Evolutionary conservation across 2,888 invertebrate genomes (phyloP), one percentile per base, ranked within the genome.

Genomic region (Gastrophysa polygoni): DNA sequence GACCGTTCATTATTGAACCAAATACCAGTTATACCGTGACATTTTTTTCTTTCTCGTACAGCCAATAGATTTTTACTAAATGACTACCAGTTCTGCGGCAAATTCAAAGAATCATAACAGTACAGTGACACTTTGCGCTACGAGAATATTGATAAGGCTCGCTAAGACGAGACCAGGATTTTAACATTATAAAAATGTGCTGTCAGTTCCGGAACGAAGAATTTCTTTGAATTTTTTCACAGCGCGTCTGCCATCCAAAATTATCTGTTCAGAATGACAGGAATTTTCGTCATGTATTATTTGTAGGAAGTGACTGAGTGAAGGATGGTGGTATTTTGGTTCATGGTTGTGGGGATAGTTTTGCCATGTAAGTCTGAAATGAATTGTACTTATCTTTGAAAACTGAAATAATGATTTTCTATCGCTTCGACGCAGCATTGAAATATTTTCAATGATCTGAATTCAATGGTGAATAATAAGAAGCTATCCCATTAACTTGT

Each of bases 101-200:
- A 17, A 59, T 46, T 57, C 50, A 52, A 63, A 54, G 64, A 64
- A 62, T 59, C 55, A 44, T 64, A 67, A 67, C 62, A 57, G 64
- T 63, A 64, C 60, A 16, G 51, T 57, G 61, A n/a, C 57, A 58
- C 38, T 62, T 50, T 50, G 47, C 51, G 44, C 44, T 29, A 38
- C 29, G 24, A 38, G 67, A 67, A 67, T 67, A 60, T 38, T 64
- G 64, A 67, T 63, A 56, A 32, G 32, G 0, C 18, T 32, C 28
- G 48, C n/a, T n/a, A n/a, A n/a, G n/a, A 63, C 63, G 63, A 55
- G 59, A 63, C 50, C 38, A 24, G 56, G 47, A 28, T 51, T 56
- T 43, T 44, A 49, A 59, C 24, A 17, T 54, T 38, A 44, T 32
- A 38, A 50, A 59, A 59, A 57, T 43, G 54, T 54, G 43, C 21